Conservation (phyloP, 2,888 invertebrate species). For the Conchocele bisecta region DNA sequence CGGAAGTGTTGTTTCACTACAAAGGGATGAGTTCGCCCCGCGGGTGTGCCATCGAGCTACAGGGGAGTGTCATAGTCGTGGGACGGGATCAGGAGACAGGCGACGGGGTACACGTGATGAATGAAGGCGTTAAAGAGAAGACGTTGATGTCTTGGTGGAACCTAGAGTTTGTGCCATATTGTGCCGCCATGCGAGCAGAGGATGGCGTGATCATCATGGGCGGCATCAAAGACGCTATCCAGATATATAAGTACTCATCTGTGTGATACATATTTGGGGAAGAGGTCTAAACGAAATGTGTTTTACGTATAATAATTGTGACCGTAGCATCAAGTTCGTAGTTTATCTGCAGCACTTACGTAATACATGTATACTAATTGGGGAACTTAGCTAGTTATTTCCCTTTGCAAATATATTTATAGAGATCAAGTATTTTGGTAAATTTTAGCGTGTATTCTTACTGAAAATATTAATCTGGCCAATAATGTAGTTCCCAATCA, state of each 20-base stretch:
- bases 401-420: too few relatives aligned
- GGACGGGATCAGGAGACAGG: conserved; percentile 42
- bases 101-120: conserved; percentile 24
- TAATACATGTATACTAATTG: too few relatives aligned
- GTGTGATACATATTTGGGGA: too few relatives aligned
- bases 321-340: too few relatives aligned
- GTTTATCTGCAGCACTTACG: too few relatives aligned
- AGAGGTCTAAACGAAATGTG: too few relatives aligned
- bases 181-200: conserved; percentile 23
- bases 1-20: conserved; percentile 36
- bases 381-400: too few relatives aligned
- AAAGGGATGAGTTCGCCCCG: conserved; percentile 39
- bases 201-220: conserved; percentile 38
- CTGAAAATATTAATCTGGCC: too few relatives aligned
- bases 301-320: too few relatives aligned
- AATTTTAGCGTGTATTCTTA: too few relatives aligned
- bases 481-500: too few relatives aligned
- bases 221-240: conserved; percentile 43
- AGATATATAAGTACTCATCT: conserved; percentile 47
- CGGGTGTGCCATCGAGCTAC: conserved; percentile 26
- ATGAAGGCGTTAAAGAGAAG: conserved; percentile 29
- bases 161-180: conserved; percentile 53
- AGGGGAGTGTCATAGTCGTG: conserved; percentile 38
- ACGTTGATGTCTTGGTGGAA: conserved; percentile 43
- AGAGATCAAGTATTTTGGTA: too few relatives aligned